A percentile compares a stretch with the other conserved stretches of the same genome.
Conservation (phyloP, 2,113 vertebrate genomes). For the Coryphaenoides rupestris region DNA sequence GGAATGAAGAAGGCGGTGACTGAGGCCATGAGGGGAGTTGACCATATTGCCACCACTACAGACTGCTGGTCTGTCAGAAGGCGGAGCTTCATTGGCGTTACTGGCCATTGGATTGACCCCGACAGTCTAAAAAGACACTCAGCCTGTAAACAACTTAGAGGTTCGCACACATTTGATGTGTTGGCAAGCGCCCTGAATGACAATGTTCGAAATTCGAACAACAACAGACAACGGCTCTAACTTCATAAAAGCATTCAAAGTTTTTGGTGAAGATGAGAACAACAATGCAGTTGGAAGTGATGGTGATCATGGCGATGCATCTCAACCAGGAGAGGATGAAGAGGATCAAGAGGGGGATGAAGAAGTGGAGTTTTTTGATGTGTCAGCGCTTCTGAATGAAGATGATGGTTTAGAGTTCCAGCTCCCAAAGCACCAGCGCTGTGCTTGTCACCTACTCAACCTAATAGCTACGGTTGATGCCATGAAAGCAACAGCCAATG, state of each 20-base stretch:
- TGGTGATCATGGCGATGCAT: too few relatives aligned
- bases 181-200: slow-evolving; percentile 17
- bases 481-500: slow-evolving; percentile 14
- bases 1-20: slow-evolving; percentile 25
- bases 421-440: slow-evolving; percentile 28
- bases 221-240: too few relatives aligned
- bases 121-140: slow-evolving; percentile 29
- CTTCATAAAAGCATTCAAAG: slow-evolving; percentile 1
- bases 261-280: not conserved
- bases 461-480: slow-evolving; percentile 21
- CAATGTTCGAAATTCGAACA: slow-evolving; percentile 18
- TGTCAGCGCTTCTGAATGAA: slow-evolving; percentile 19
- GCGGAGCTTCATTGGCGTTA: slow-evolving; percentile 25
- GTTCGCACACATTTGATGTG: too few relatives aligned
- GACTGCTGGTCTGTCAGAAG: too few relatives aligned
- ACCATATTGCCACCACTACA: slow-evolving; percentile 32
- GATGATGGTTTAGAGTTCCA: slow-evolving; percentile 32
- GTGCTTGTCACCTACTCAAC: slow-evolving; percentile 39
- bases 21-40: slow-evolving; percentile 24
- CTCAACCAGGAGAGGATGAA: slow-evolving; percentile 20
- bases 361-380: slow-evolving; percentile 2
- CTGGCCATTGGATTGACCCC: slow-evolving; percentile 25
- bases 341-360: slow-evolving; percentile 13
- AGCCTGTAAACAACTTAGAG: too few relatives aligned
- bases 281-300: too few relatives aligned